phyloP scores from a whole-genome alignment of 2,888 invertebrate genomes.

The Cephus pulcher region DNA sequence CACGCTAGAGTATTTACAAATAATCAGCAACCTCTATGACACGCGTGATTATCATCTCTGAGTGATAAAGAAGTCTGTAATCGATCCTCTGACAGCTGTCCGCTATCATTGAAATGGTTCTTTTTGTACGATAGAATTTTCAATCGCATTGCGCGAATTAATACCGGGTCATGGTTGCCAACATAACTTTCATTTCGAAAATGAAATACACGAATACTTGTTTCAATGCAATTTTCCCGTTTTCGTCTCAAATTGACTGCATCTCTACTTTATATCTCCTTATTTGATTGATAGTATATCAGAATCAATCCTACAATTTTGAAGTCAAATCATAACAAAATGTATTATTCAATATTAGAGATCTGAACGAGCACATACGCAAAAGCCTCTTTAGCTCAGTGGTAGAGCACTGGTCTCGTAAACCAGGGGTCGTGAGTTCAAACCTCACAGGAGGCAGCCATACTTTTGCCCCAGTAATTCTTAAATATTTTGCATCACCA shows the following conservation, averaged over 20 bases:
- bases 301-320: too few species aligned
- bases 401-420: slow-evolving; percentile 89
- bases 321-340: too few species aligned
- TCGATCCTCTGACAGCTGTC: neutral
- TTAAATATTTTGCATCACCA: too few species aligned
- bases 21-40: neutral
- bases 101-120: neutral
- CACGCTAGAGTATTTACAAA: slow-evolving; percentile 13
- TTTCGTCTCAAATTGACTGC: too few species aligned
- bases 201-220: too few species aligned
- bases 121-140: neutral
- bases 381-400: slow-evolving; percentile 83
- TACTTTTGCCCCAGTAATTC: slow-evolving; percentile 24
- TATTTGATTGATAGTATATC: too few species aligned
- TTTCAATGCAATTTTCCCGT: too few species aligned
- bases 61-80: neutral
- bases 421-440: slow-evolving; percentile 89
- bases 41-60: neutral
- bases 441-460: slow-evolving; percentile 82
- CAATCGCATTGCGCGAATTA: neutral
- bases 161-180: neutral
- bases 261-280: too few species aligned
- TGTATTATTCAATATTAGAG: neutral
- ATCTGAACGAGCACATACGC: neutral
- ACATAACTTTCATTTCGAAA: neutral